Percentiles rank a stretch among this genome's conserved stretches.
These are phyloP conservation scores for Peromyscus nudipes DNA, from an alignment of 2,797 vertebrate genomes.

Conservation along the genomic window DNA sequence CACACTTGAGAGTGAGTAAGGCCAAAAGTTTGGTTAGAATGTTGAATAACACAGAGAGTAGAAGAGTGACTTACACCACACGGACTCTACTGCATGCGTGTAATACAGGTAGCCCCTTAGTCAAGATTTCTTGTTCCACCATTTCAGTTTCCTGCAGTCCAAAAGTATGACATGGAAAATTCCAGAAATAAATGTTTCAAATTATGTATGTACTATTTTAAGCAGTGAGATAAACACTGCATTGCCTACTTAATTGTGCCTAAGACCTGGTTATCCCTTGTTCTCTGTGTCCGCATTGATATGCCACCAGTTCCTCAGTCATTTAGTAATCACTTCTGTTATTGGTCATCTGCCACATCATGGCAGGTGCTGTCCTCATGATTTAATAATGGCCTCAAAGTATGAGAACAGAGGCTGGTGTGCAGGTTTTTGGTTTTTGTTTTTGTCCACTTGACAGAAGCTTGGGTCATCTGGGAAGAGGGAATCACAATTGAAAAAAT, in stretches of 20 bases:
- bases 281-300: not conserved
- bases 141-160: not conserved
- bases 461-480: not conserved
- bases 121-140: not conserved
- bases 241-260: not conserved
- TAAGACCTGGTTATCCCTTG: not conserved
- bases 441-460: not conserved
- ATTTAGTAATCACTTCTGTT: not conserved
- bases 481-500: not conserved
- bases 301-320: not conserved
- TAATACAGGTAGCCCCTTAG: not conserved
- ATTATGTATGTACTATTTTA: not conserved
- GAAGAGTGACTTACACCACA: no score
- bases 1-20: not conserved
- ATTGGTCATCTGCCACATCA: not conserved
- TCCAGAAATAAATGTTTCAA: constrained; percentile 29
- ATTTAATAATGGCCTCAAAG: not conserved
- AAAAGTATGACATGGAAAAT: constrained; percentile 4
- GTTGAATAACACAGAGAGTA: not conserved
- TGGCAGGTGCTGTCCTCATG: not conserved
- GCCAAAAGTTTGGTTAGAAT: not conserved
- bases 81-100: not conserved
- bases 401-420: not conserved
- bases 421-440: not conserved
- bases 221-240: not conserved